These are phyloP conservation scores for Emydocephalus ijimae DNA, from an alignment of 2,113 vertebrate genomes.

Conservation along the genomic window DNA sequence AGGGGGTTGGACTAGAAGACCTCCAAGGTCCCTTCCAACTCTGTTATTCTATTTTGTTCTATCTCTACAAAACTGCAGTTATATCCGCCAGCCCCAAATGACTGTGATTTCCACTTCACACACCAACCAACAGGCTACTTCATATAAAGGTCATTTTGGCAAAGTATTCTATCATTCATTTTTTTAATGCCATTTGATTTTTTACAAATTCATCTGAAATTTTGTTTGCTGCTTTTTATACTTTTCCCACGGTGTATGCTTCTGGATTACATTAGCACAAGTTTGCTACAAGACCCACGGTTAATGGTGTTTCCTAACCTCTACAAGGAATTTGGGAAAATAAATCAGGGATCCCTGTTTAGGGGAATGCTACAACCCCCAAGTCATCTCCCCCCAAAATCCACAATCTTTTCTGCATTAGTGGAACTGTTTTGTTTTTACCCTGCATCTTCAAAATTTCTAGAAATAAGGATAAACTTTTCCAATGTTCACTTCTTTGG, in stretches of 20 bases:
- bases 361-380: not conserved
- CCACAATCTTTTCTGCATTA: constrained; percentile 5
- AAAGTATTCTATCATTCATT: not conserved
- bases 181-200: not conserved
- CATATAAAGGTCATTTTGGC: not conserved
- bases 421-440: constrained; percentile 19
- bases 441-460: not conserved
- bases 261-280: constrained; percentile 36
- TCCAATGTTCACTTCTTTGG: constrained; percentile 28
- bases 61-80: not conserved
- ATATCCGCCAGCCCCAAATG: not conserved
- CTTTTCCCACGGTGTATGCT: constrained; percentile 23
- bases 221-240: not conserved
- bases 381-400: not conserved
- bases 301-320: constrained; percentile 30
- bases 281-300: not conserved
- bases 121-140: not conserved
- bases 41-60: too few species aligned
- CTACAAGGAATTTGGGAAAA: constrained; percentile 1
- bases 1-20: too few species aligned
- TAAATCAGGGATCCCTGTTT: constrained; percentile 4
- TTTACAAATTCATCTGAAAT: not conserved
- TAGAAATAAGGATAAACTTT: constrained; percentile 33
- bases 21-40: too few species aligned
- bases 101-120: not conserved